A percentile compares a stretch with the other conserved stretches of the same genome.
Conservation (phyloP, 2,888 invertebrate species). For the Melanophora roralis region DNA sequence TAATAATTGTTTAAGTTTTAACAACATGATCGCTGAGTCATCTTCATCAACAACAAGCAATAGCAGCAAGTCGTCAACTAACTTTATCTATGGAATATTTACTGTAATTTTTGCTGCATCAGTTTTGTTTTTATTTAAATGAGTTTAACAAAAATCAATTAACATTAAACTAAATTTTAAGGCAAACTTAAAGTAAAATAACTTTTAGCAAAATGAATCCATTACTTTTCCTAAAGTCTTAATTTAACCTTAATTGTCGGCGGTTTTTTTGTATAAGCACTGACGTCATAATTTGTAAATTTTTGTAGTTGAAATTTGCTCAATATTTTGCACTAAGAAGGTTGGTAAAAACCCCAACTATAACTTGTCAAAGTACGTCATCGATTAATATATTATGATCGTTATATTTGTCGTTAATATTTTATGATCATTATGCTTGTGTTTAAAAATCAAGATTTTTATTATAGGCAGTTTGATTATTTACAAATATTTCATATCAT, state of each 20-base stretch:
- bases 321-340: no score
- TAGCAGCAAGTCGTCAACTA: background rate
- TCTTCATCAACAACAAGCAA: background rate
- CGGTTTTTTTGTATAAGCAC: background rate
- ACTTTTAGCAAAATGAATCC: background rate
- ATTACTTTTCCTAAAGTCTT: conserved; percentile 13
- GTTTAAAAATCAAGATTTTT: no score
- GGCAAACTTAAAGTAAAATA: no score
- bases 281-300: conserved; percentile 9
- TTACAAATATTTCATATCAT: no score
- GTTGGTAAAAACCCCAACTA: no score
- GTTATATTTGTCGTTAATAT: no score
- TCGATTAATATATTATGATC: no score
- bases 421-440: no score
- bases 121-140: background rate
- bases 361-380: no score
- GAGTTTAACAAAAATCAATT: background rate
- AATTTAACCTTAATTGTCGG: background rate
- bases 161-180: background rate
- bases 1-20: background rate
- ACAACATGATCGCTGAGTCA: conserved; percentile 18
- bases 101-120: background rate
- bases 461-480: no score
- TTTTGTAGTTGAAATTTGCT: no score
- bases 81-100: background rate